These are phyloP conservation scores for Liasis olivaceus DNA, from an alignment of 2,797 vertebrate genomes.

Conservation along the genomic window DNA sequence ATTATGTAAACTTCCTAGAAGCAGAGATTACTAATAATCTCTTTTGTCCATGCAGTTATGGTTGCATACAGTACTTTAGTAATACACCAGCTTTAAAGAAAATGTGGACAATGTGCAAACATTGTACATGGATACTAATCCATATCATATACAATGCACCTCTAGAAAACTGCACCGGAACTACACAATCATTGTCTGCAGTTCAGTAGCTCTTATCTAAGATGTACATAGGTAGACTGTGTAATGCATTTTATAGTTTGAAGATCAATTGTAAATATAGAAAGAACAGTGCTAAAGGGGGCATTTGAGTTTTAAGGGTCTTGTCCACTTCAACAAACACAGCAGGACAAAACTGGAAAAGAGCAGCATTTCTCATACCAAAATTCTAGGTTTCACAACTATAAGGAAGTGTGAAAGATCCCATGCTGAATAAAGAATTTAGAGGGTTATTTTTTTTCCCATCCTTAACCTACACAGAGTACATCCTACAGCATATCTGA, in stretches of 20 bases:
- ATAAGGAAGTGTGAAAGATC: background rate
- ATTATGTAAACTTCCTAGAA: background rate
- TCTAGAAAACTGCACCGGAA: conserved; percentile 19
- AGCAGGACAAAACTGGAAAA: conserved; percentile 1
- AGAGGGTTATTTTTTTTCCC: conserved; percentile 35
- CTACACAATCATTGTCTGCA: accelerated
- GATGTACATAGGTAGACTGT: background rate
- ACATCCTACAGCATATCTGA: background rate
- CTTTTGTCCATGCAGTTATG: background rate
- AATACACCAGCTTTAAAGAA: accelerated
- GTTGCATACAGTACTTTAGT: background rate
- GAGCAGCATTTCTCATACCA: background rate
- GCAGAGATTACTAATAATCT: background rate
- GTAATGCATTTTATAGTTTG: conserved; percentile 9
- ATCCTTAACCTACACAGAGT: background rate
- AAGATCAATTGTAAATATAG: background rate
- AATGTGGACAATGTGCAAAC: conserved; percentile 9
- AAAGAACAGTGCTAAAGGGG: background rate
- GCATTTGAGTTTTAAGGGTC: background rate
- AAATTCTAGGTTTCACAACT: accelerated
- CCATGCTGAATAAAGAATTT: background rate
- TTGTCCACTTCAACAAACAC: background rate
- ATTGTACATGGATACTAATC: background rate
- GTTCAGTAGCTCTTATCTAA: conserved; percentile 2
- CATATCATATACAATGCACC: background rate